Conservation (phyloP, 1,140 invertebrate species). For the Leptinotarsa undecemlineata region DNA sequence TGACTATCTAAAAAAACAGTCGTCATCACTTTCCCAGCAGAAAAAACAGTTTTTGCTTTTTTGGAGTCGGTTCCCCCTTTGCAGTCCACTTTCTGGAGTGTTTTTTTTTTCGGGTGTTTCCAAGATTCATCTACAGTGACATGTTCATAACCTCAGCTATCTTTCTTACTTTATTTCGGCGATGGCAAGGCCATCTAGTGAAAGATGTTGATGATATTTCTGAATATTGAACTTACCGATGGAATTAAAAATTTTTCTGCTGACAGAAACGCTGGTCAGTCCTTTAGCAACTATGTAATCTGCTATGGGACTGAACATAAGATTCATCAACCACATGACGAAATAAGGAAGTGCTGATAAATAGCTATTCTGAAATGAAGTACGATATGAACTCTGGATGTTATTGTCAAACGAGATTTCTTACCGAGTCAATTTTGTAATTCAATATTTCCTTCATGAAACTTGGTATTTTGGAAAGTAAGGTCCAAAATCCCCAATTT, state of each 20-base stretch:
- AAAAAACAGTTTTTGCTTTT: too few species aligned
- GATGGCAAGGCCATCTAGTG: too few species aligned
- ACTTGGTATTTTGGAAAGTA: conserved; percentile 88
- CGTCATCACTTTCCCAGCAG: too few species aligned
- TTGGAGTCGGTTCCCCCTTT: too few species aligned
- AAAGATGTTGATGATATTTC: too few species aligned
- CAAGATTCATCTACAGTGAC: too few species aligned
- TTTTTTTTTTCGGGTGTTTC: too few species aligned
- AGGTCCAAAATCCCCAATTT: conserved; percentile 91
- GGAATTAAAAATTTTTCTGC: conserved; percentile 69
- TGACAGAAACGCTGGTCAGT: conserved; percentile 57
- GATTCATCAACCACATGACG: conserved; percentile 69
- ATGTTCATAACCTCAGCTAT: too few species aligned
- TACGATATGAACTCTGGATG: background rate
- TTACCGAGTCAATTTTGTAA: conserved; percentile 61
- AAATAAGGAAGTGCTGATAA: conserved; percentile 80
- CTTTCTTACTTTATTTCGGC: too few species aligned
- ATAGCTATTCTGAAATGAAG: conserved; percentile 69
- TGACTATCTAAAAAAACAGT: too few species aligned
- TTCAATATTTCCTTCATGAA: conserved; percentile 83
- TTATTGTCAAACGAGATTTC: background rate
- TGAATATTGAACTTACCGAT: conserved; percentile 58
- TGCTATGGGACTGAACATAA: conserved; percentile 65
- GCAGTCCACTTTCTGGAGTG: too few species aligned
- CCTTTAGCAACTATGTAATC: conserved; percentile 65